Evolutionary conservation across 2,888 invertebrate species (phyloP), one percentile per base, ranked within the genome.

Genomic region (Laothoe populi): DNA sequence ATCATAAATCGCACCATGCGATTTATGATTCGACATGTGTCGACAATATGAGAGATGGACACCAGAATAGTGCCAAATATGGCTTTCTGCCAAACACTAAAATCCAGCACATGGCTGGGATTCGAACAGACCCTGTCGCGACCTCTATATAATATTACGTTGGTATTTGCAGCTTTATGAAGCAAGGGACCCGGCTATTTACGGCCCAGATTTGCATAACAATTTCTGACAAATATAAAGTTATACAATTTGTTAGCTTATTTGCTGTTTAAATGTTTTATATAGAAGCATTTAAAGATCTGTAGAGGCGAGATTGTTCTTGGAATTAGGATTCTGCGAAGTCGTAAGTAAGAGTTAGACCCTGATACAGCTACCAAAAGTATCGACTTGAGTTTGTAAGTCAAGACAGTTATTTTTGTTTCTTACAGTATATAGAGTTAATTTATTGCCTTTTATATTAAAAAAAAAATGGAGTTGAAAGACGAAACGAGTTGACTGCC

Each of bases 91-190:
- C 53, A 53, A 31, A 11, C 19, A 19, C 19, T 53, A 35, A 19
- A 35, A 21, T 0, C 53, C 53, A 53, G 53, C 53, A 26, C 26
- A 35, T 19, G 53, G 31, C 31, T 16, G 35, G 24, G 31, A 0
- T 35, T 16, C 35, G 11, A 53, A 46, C 23, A 13, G 13, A 46
- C 45, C 59, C 40, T 13, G 44, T 31, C 45, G 19, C 59, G 38
- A 31, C 60, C 60, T 48, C 48, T 49, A 60, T 53, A 49, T 49
- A 35, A 53, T 53, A 53, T 10, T 53, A 35, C 53, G 35, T 19
- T 60, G 40, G 38, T 60, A 60, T 60, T 60, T 60, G 24, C 40
- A 42, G 42, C 60, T 60, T 53, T 53, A 49, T 49, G 49, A 53
- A 49, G 42, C 60, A 60, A 13, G 24, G 38, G 23, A 40, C 26